Evolutionary conservation across 2,797 vertebrate genomes (phyloP).

Genomic region (Emys orbicularis): DNA sequence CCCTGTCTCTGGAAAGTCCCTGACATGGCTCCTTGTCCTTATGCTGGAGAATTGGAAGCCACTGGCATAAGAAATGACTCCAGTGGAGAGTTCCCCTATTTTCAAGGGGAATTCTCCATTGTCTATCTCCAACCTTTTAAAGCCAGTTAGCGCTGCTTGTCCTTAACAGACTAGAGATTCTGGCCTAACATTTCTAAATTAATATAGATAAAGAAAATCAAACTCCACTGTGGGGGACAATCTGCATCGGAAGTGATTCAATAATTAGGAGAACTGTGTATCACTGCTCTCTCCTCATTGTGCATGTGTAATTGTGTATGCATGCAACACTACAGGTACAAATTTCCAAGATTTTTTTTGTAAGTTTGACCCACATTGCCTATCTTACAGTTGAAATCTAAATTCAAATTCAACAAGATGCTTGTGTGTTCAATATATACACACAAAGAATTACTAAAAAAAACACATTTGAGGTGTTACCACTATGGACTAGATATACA

Average conservation of each 20-base stretch:
- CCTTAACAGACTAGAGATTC: neutral
- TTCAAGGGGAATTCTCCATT: neutral
- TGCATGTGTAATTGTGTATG: neutral
- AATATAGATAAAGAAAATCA: neutral
- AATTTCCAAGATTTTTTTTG: neutral
- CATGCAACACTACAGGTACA: neutral
- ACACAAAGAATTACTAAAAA: conserved; percentile 20
- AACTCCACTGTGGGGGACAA: neutral
- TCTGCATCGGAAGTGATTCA: neutral
- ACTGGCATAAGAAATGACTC: fast-evolving
- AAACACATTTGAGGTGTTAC: conserved; percentile 10
- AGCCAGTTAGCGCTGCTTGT: neutral
- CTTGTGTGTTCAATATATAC: neutral
- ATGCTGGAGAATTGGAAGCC: neutral
- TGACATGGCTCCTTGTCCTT: neutral
- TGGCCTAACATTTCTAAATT: neutral
- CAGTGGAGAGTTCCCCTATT: neutral
- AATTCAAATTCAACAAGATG: neutral
- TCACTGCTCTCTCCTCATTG: neutral
- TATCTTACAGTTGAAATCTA: neutral
- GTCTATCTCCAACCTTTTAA: neutral
- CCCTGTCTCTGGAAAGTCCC: neutral
- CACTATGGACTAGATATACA: neutral
- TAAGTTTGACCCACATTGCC: neutral
- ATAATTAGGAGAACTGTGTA: neutral